Percentiles rank a stretch among this genome's conserved stretches.
Conservation (phyloP, 1,140 invertebrate genomes). For the Idris sp. region DNA sequence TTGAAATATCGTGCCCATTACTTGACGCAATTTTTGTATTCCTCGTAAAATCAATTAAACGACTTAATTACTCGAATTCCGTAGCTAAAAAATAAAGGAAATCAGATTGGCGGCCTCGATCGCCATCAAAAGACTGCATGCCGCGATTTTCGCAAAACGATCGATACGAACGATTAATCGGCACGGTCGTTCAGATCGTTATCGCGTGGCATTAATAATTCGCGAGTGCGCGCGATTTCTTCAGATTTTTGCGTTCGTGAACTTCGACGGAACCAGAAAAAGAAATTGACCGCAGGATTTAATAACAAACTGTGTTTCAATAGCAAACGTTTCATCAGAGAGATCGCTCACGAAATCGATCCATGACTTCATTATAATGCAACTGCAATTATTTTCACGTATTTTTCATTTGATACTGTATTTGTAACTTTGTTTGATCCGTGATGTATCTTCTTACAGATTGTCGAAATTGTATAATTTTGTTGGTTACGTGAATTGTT, state of each 20-base stretch:
- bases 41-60: slow-evolving; percentile 56
- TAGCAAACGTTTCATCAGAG: slow-evolving; percentile 26
- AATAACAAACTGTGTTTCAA: slow-evolving; percentile 33
- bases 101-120: slow-evolving; percentile 29
- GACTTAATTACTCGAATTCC: slow-evolving; percentile 45
- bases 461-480: too few relatives aligned
- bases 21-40: slow-evolving; percentile 15
- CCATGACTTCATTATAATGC: slow-evolving; percentile 36
- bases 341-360: slow-evolving; percentile 40
- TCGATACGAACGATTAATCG: slow-evolving; percentile 42
- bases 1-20: slow-evolving; percentile 44
- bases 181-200: slow-evolving; percentile 22
- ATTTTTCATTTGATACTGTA: slow-evolving; percentile 2
- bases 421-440: slow-evolving; percentile 27
- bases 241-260: slow-evolving; percentile 33
- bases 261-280: slow-evolving; percentile 18
- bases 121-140: slow-evolving; percentile 32
- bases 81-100: slow-evolving; percentile 26
- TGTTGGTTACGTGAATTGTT: too few relatives aligned
- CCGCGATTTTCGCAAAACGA: slow-evolving; percentile 51
- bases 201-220: slow-evolving; percentile 35
- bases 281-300: slow-evolving; percentile 28
- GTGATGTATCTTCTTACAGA: background rate
- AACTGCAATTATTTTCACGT: slow-evolving; percentile 22
- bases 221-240: slow-evolving; percentile 27